Conservation (phyloP, 1,140 invertebrate genomes). For the Caenorhabditis brenneri region DNA sequence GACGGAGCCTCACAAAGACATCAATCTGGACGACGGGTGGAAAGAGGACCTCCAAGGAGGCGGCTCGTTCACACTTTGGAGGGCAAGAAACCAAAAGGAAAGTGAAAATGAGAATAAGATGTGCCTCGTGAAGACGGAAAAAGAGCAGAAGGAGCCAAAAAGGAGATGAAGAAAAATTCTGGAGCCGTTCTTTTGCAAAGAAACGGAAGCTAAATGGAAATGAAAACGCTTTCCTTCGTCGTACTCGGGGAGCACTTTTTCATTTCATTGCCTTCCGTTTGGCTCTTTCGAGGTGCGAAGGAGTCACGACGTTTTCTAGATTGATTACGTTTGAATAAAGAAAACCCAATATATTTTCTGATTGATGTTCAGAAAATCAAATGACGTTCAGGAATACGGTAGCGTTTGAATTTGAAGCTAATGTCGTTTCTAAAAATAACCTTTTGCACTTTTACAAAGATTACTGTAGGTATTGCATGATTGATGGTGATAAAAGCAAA, state of each 20-base stretch:
- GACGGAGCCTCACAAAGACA: not conserved
- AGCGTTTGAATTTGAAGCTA: no score
- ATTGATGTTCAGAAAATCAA: not conserved
- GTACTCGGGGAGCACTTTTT: not conserved
- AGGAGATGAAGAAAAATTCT: not conserved
- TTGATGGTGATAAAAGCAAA: no score
- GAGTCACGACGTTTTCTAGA: not conserved
- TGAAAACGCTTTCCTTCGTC: not conserved
- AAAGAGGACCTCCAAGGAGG: not conserved
- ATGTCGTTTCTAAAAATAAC: no score
- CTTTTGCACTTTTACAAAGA: no score
- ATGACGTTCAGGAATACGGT: no score
- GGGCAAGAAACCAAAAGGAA: not conserved
- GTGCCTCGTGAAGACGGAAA: not conserved
- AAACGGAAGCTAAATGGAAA: constrained; percentile 4
- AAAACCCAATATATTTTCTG: not conserved
- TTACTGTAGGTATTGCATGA: no score
- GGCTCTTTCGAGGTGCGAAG: not conserved
- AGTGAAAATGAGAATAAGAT: constrained; percentile 35
- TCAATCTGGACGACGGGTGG: not conserved
- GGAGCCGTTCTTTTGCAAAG: not conserved
- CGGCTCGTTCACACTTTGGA: not conserved
- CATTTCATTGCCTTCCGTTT: not conserved
- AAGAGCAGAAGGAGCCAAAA: not conserved
- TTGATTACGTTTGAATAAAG: not conserved